These are phyloP conservation scores for Eupithecia abbreviata DNA, from an alignment of 2,888 invertebrate species.

Conservation along the genomic window DNA sequence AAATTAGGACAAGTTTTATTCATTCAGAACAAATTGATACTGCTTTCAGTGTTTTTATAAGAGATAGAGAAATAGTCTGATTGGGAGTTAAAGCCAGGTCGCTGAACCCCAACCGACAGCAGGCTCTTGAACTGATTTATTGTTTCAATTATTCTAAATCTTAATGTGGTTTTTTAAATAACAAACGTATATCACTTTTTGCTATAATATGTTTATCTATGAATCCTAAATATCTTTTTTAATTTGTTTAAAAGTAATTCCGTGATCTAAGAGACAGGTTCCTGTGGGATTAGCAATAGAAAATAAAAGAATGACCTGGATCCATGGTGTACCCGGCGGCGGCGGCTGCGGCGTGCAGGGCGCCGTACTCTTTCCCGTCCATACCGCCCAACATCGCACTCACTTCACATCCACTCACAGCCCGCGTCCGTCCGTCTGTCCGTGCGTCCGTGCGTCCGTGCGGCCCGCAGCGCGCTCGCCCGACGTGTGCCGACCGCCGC, in stretches of 20 bases:
- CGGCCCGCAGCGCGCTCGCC: slow-evolving; percentile 42
- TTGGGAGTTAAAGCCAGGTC: too few relatives aligned
- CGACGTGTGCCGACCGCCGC: slow-evolving; percentile 64
- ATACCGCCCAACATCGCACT: slow-evolving; percentile 77
- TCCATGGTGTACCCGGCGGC: slow-evolving; percentile 78
- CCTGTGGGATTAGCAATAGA: neutral
- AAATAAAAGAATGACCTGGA: slow-evolving; percentile 48
- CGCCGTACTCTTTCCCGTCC: slow-evolving; percentile 82
- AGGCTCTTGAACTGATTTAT: neutral
- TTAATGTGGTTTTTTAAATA: too few relatives aligned
- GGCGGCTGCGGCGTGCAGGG: slow-evolving; percentile 78
- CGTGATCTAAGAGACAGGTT: neutral
- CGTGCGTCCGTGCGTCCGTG: slow-evolving; percentile 52
- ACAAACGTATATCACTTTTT: too few relatives aligned
- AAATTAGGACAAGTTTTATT: too few relatives aligned
- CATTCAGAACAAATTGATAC: too few relatives aligned
- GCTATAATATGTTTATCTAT: too few relatives aligned
- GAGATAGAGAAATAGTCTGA: too few relatives aligned
- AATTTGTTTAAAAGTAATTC: neutral
- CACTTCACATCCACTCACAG: slow-evolving; percentile 52
- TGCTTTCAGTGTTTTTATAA: too few relatives aligned
- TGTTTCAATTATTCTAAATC: neutral
- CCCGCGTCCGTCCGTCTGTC: slow-evolving; percentile 48
- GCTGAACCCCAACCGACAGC: too few relatives aligned
- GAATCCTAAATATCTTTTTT: too few relatives aligned